Evolutionary conservation across 1,140 invertebrate genomes (phyloP), one percentile per base, ranked within the genome.

Genomic region (Nymphalis io): DNA sequence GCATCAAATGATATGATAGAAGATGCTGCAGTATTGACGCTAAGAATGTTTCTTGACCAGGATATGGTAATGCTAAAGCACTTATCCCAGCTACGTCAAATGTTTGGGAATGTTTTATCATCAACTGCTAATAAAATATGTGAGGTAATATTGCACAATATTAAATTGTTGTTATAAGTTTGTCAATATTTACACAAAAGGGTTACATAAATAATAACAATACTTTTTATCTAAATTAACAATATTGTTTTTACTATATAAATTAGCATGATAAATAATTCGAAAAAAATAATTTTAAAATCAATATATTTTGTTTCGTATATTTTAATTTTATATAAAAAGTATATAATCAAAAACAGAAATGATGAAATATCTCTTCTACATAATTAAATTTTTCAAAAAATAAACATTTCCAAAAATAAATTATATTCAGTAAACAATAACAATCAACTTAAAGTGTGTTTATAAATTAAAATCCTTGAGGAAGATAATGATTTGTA

Each of bases 21-120:
- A 81, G 94, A 95, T 81, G 93, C 94, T 46, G 86, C 93, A 23
- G 88, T 95, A 4, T 93, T 94, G 73, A 76, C 93, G 4, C 87
- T 96, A 42, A 85, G 93, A 68, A 84, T 95, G 72, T 95, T 96
- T 67, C 87, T 95, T 11, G 87, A 93, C 70, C 92, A 94, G 48
- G 92, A 93, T 66, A 87, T 93, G 67, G 92, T 95, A 6, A 92
- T 93, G 64, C 85, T 93, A 5, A 93, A 92, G 64, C 93, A 93
- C 83, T 76, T 91, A 18, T 85, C 88, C 39, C 77, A 92, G 76
- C 88, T 94, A 48, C 92, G 92, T 60, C 93, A 93, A 78, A 93
- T 91, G 70, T 93, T 94, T 85, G 94, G 93, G 2, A 84, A 85
- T 70, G 85, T 93, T 27, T 86, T 88, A 6, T 80, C 82, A 20